Evolutionary conservation across 2,797 vertebrate species (phyloP), one percentile per base, ranked within the genome.

Genomic region (Chaenodraco wilsoni): DNA sequence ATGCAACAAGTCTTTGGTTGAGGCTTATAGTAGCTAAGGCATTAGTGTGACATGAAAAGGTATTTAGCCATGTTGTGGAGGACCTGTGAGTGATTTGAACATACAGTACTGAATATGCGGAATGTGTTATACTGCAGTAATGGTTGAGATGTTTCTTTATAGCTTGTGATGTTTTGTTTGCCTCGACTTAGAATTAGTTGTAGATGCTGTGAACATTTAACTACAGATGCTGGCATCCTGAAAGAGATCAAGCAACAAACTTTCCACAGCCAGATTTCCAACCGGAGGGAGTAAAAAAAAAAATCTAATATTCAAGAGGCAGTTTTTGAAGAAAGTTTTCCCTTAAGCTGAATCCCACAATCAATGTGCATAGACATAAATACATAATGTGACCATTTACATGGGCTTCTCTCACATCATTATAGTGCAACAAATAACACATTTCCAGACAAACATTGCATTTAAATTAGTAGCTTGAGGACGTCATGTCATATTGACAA

Each of bases 401-500:
- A 15, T 9, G 31, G 14, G 14, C 14, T 50, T 48, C 8, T 67
- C 48, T 50, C 23, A 15, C 23, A 8, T 33, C 44, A 27, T 61
- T 11, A 41, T 4, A 48, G 8, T 40, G 55, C 49, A 65, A 54
- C 65, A 62, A 60, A 58, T 16, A 27, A n/a, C 17, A 14, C 27
- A 40, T 62, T 31, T 49, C 5, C 45, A 10, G 52, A 51, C 10
- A 27, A 14, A 43, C 7, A 58, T 48, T 73, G 49, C 37, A 55
- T 57, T 51, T n/a, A 48, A 79, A 71, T 11, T 23, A 54, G 50
- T 21, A 57, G 13, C 55, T 21, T 71, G 15, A 19, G 14, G 27
- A 72, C 40, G 27, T 27, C 59, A 54, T 44, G 54, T 70, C 43
- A 71, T 31, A 75, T 33, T 69, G 37, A 45, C 56, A 43, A 50